Conservation (phyloP, 2,113 vertebrate genomes). For the Nestor notabilis region DNA sequence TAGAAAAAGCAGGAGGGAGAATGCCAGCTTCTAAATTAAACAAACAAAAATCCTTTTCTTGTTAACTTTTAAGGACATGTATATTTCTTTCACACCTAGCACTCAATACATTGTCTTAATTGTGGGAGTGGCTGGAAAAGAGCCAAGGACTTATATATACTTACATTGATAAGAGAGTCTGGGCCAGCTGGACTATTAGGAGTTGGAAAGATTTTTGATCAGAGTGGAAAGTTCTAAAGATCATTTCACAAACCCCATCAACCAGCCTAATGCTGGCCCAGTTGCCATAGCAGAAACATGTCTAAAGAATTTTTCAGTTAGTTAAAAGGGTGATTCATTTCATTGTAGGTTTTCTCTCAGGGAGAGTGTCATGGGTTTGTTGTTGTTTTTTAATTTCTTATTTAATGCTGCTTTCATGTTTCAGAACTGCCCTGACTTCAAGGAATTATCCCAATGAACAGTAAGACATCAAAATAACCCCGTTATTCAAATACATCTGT, state of each 20-base stretch:
- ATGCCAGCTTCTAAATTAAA: conserved; percentile 35
- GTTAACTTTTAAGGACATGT: not conserved
- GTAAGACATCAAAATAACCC: not conserved
- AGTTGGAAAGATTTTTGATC: not conserved
- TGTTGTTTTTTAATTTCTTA: not conserved
- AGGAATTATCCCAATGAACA: not conserved
- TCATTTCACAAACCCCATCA: not conserved
- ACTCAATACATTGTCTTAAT: not conserved
- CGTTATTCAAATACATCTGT: not conserved
- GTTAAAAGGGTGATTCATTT: not conserved
- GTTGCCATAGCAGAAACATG: not conserved
- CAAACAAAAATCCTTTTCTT: conserved; percentile 1
- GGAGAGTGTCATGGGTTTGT: not conserved
- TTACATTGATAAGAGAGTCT: not conserved
- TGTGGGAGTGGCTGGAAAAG: not conserved
- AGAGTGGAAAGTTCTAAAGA: not conserved
- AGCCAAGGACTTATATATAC: not conserved
- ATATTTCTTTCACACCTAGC: conserved; percentile 20
- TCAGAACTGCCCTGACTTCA: not conserved
- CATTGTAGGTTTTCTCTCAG: not conserved
- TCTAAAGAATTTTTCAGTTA: not conserved
- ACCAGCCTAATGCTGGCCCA: not conserved
- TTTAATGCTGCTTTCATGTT: not conserved
- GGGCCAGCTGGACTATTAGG: not conserved
- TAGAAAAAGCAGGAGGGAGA: not conserved